Conservation (phyloP, 2,113 vertebrate genomes). For the Clarias gariepinus region DNA sequence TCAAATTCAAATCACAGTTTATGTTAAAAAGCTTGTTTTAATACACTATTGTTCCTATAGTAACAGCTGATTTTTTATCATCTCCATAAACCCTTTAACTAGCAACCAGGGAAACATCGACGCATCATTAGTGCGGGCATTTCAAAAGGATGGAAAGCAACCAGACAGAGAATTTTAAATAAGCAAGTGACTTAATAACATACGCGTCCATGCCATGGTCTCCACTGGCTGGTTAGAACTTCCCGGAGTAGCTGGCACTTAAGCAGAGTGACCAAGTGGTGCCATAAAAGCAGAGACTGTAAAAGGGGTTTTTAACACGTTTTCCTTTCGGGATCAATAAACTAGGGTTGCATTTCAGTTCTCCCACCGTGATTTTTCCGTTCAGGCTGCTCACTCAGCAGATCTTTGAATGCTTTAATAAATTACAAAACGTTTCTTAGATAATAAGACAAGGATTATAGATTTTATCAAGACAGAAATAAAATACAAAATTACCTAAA, state of each 20-base stretch:
- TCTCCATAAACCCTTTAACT: background rate
- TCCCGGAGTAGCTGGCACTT: slow-evolving; percentile 30
- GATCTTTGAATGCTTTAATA: background rate
- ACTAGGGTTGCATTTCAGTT: background rate
- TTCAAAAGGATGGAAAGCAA: slow-evolving; percentile 32
- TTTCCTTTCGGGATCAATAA: slow-evolving; percentile 17
- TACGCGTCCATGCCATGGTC: slow-evolving; percentile 30
- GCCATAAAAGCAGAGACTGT: background rate
- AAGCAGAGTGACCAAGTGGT: background rate
- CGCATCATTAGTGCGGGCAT: background rate
- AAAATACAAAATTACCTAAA: background rate
- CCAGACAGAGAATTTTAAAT: slow-evolving; percentile 26
- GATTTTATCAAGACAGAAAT: background rate
- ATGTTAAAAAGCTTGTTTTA: background rate
- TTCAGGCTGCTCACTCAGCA: background rate
- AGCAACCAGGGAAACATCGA: background rate
- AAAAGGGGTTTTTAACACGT: background rate
- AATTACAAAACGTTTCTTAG: background rate
- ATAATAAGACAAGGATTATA: background rate
- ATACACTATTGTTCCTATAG: background rate
- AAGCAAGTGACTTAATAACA: background rate
- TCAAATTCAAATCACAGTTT: background rate
- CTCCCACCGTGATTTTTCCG: background rate
- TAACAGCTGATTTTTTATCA: background rate
- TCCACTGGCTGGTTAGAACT: slow-evolving; percentile 40